Evolutionary conservation across 2,113 vertebrate species (phyloP), one percentile per base, ranked within the genome.

Genomic region (Cathartes aura): DNA sequence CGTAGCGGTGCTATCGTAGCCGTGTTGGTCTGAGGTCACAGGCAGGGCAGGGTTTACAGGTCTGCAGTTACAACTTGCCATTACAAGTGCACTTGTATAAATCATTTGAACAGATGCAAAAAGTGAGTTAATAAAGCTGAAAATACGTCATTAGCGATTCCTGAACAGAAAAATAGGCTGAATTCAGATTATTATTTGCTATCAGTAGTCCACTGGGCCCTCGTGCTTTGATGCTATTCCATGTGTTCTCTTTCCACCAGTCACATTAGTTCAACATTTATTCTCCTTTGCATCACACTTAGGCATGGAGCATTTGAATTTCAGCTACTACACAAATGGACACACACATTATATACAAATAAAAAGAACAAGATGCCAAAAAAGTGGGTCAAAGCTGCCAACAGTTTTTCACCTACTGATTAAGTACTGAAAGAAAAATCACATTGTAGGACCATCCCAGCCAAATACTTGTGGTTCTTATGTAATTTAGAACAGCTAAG

Each of bases 401-500:
- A 81, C 22, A 45, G 59, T 81, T 97, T 90, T 96, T 93, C 71
- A 90, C 67, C 78, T 93, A 75, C 73, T 82, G 84, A 85, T 80
- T 62, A 94, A 70, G 14, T 29, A 59, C 32, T n/a, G 36, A 86
- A 90, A 93, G 53, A 90, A 95, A 95, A 94, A 87, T 68, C 42
- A 47, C 17, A 66, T 3, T 81, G 55, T 43, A 55, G 38, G 45
- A 82, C 53, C 55, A 93, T 63, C 67, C 20, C 18, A 2, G 5
- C 36, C 88, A 93, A 95, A 71, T 62, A 59, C 15, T 67, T 87
- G 72, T n/a, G 56, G 90, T 83, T 93, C 55, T 70, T 82, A 52
- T 3, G n/a, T 59, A 89, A 89, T 67, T 78, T 71, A 78, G 48
- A 83, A 83, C 32, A 86, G 67, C 55, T 90, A 93, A 90, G 94